Evolutionary conservation across 2,888 invertebrate species (phyloP), one percentile per base, ranked within the genome.

Genomic region (Thereva unica): DNA sequence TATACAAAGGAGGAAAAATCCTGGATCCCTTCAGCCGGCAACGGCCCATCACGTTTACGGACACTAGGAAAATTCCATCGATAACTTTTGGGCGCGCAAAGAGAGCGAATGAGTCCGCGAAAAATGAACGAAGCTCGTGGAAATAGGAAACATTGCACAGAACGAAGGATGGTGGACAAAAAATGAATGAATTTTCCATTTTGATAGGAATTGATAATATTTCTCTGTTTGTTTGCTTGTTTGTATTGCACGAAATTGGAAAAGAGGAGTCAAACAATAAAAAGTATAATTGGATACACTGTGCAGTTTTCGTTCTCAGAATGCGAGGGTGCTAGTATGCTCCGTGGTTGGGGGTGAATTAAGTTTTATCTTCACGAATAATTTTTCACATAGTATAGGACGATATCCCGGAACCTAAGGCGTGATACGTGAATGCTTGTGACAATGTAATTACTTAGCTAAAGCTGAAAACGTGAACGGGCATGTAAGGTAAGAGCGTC

Each of bases 131-230:
- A 63, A 59, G 38, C 59, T 59, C 42, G n/a, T 35, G 38, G 34
- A 64, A 64, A 64, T 45, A 54, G 54, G 45, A 44, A 64, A 65
- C 47, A 40, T 35, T 55, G 23, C 47, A 55, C 38, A 45, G 45
- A 44, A 44, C 45, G 55, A 53, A 64, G 45, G 44, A 65, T 41
- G 47, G 9, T 37, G 56, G 41, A 65, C 55, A 50, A 54, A 54
- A 69, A 59, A 69, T 65, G 66, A 69, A 69, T 64, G 68, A 68
- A 66, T 69, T 67, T 69, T 68, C 64, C 68, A 69, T 69, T 69
- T 69, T 67, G 67, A 69, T 69, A 69, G 68, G 66, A 69, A 69
- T 67, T 69, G 69, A 67, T 69, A 68, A 67, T 69, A 66, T 66
- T 69, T 69, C 66, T 56, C 63, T 69, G 63, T 67, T 66, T 66